Conservation (phyloP, 2,888 invertebrate species). For the Plagodis pulveraria region DNA sequence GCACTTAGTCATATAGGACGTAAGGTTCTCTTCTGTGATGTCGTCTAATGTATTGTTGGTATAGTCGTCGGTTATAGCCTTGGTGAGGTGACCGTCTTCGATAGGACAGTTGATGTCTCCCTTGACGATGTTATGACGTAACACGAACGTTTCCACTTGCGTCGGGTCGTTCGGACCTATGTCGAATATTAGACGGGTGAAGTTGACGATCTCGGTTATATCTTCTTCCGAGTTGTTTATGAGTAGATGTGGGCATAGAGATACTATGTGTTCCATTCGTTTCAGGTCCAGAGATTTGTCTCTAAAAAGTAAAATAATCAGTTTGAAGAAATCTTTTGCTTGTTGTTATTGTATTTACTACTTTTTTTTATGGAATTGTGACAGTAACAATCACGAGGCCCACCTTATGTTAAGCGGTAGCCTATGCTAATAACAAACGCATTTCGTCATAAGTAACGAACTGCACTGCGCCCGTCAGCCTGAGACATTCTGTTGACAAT, state of each 20-base stretch:
- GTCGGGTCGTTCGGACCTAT: slow-evolving; percentile 5
- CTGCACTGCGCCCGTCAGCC: too few relatives aligned
- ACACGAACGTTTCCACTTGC: slow-evolving; percentile 43
- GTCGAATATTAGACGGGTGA: slow-evolving; percentile 37
- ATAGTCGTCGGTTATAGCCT: slow-evolving; percentile 36
- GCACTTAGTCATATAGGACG: slow-evolving; percentile 39
- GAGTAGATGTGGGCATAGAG: slow-evolving; percentile 50
- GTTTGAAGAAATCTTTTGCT: too few relatives aligned
- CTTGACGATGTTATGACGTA: slow-evolving; percentile 50
- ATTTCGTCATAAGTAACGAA: too few relatives aligned
- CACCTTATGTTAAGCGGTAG: too few relatives aligned
- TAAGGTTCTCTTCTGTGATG: slow-evolving; percentile 42
- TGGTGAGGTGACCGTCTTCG: slow-evolving; percentile 48
- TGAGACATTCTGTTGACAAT: too few relatives aligned
- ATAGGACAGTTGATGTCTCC: slow-evolving; percentile 56
- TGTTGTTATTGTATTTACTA: too few relatives aligned
- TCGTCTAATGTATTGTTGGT: slow-evolving; percentile 32
- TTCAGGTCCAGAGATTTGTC: background rate
- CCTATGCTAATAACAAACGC: too few relatives aligned
- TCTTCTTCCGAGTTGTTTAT: slow-evolving; percentile 7
- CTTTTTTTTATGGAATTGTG: too few relatives aligned
- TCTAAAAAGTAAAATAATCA: slow-evolving; percentile 22
- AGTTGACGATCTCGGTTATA: slow-evolving; percentile 31
- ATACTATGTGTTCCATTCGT: slow-evolving; percentile 52
- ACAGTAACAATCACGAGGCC: too few relatives aligned